Conservation (phyloP, 2,797 vertebrate species). For the Lepilemur septentrionalis region DNA sequence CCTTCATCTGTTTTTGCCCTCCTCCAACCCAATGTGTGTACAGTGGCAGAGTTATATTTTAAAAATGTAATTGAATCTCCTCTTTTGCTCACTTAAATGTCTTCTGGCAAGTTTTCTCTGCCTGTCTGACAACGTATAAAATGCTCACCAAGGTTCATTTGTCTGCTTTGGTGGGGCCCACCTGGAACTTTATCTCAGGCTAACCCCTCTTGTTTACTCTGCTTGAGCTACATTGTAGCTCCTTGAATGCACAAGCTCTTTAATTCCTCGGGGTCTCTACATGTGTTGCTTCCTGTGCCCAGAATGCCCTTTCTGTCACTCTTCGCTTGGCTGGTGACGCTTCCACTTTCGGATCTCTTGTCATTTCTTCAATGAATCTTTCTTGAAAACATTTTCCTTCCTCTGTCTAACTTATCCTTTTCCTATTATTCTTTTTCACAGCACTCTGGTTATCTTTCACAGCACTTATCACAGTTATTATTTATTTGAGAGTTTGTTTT, state of each 20-base stretch:
- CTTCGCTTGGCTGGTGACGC: not conserved
- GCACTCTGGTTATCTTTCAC: not conserved
- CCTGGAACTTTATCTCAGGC: not conserved
- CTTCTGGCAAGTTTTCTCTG: not conserved
- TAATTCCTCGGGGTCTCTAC: not conserved
- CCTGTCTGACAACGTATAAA: not conserved
- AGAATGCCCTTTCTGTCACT: not conserved
- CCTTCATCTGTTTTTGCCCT: not conserved
- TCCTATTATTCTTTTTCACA: not conserved
- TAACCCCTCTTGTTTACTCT: not conserved
- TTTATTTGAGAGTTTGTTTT: not conserved
- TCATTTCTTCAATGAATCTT: not conserved
- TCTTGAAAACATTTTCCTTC: not conserved
- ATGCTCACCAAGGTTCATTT: not conserved
- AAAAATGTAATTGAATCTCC: not conserved
- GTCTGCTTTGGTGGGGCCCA: not conserved
- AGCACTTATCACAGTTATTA: not conserved
- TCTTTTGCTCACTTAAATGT: not conserved
- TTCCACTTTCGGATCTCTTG: not conserved
- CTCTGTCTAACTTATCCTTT: not conserved
- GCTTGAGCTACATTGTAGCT: not conserved
- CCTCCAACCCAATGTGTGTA: not conserved
- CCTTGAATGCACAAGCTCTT: not conserved
- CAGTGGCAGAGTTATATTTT: not conserved
- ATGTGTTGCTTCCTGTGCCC: rapidly evolving